phyloP scores from a whole-genome alignment of 2,797 vertebrate species.

The Sebastes vulpes region DNA sequence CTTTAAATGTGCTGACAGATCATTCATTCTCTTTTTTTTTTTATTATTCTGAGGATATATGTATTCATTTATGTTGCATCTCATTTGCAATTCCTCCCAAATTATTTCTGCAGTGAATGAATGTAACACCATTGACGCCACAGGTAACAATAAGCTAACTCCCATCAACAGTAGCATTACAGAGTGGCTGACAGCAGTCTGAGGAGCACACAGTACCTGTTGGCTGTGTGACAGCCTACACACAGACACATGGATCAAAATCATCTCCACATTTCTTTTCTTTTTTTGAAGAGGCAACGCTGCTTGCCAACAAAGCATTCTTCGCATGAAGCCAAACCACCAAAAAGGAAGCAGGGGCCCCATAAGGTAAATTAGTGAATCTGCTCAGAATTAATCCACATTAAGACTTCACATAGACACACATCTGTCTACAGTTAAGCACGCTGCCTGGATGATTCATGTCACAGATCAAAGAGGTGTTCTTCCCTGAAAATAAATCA shows the following conservation, averaged over 20 bases:
- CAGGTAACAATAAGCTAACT: not conserved
- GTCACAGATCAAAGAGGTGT: slow-evolving; percentile 41
- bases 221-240: not conserved
- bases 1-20: not conserved
- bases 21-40: not conserved
- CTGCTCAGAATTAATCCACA: slow-evolving; percentile 30
- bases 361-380: slow-evolving; percentile 17
- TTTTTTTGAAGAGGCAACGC: not conserved
- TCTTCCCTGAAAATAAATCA: not conserved
- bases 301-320: slow-evolving; percentile 1
- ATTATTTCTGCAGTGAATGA: not conserved
- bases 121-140: not conserved
- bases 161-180: not conserved
- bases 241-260: not conserved
- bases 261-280: not conserved
- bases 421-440: slow-evolving; percentile 59
- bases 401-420: slow-evolving; percentile 11
- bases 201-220: slow-evolving; percentile 1
- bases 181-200: not conserved
- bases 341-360: slow-evolving; percentile 28
- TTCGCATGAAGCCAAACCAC: slow-evolving; percentile 19
- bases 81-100: not conserved
- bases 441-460: slow-evolving; percentile 5
- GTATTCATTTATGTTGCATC: not conserved
- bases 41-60: not conserved